phyloP scores from a whole-genome alignment of 2,888 invertebrate species.

The Allophyes oxyacanthae region DNA sequence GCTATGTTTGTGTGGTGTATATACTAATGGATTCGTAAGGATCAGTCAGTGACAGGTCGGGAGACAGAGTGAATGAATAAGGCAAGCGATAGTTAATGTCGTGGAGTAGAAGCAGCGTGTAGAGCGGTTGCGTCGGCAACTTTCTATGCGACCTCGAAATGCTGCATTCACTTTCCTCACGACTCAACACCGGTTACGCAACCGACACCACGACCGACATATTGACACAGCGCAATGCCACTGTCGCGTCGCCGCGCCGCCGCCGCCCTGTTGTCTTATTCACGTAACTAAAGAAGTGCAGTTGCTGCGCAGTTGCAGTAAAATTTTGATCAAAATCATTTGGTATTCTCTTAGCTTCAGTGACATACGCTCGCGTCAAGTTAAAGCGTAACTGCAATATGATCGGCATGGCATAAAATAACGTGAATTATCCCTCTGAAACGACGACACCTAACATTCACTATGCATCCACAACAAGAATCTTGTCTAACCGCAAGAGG shows the following conservation, averaged over 20 bases:
- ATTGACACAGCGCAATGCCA: conserved; percentile 65
- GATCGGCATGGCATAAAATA: no score
- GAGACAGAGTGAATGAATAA: conserved; percentile 61
- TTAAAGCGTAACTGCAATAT: no score
- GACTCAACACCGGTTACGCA: conserved; percentile 87
- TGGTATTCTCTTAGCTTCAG: no score
- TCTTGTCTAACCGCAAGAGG: conserved; percentile 61
- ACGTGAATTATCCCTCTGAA: no score
- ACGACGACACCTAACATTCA: conserved; percentile 57
- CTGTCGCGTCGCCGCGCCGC: conserved; percentile 23
- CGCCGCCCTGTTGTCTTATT: no score
- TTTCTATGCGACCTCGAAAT: conserved; percentile 89
- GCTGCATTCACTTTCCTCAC: conserved; percentile 88
- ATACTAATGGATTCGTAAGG: conserved; percentile 48
- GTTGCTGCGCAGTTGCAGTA: no score
- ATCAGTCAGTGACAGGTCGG: conserved; percentile 38
- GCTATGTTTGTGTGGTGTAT: conserved; percentile 53
- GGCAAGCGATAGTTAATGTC: conserved; percentile 56
- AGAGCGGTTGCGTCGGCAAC: conserved; percentile 77
- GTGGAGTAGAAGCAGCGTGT: conserved; percentile 59
- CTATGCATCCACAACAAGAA: conserved; percentile 43
- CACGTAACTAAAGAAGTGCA: no score
- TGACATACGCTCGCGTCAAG: no score
- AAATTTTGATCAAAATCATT: no score
- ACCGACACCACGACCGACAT: conserved; percentile 83